Percentiles rank a stretch among this genome's conserved stretches.
Conservation (phyloP, 92 coral and sea anemone genomes). For the Scolanthus callimorphus region DNA sequence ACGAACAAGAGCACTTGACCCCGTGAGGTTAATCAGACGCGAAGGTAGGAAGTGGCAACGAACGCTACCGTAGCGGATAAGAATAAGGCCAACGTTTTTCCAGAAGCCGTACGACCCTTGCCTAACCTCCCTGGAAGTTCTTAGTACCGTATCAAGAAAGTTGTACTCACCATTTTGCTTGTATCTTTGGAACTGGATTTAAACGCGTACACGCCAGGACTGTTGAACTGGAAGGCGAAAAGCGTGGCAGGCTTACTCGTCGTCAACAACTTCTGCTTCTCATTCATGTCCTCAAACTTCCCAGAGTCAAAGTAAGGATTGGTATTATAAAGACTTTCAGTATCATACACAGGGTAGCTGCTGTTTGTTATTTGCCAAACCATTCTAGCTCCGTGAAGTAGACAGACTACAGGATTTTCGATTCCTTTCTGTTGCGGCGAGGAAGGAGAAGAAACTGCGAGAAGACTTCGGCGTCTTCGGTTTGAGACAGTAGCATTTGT, state of each 20-base stretch:
- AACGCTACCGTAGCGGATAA: no score
- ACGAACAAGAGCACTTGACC: no score
- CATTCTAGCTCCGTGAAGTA: constrained; percentile 69
- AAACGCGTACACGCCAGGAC: constrained; percentile 91
- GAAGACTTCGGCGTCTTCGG: constrained; percentile 68
- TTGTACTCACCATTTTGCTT: constrained; percentile 77
- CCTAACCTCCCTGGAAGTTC: no score
- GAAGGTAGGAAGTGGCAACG: no score
- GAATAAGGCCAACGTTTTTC: no score
- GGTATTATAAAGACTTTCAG: constrained; percentile 80
- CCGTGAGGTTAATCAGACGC: no score
- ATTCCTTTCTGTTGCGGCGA: constrained; percentile 40
- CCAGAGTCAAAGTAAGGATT: constrained; percentile 92
- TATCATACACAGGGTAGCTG: constrained; percentile 81
- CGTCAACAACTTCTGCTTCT: constrained; percentile 63
- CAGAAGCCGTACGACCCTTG: no score
- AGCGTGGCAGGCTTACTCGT: constrained; percentile 71
- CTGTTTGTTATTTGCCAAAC: constrained; percentile 75
- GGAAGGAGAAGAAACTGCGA: constrained; percentile 52
- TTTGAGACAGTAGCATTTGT: constrained; percentile 9
- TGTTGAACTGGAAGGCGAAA: constrained; percentile 92
- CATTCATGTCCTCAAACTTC: constrained; percentile 68
- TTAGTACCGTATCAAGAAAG: no score
- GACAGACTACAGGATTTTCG: constrained; percentile 75
- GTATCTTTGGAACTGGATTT: constrained; percentile 68